Percentiles rank a stretch among this genome's conserved stretches.
Evolutionary conservation across 2,797 vertebrate species (phyloP).

Genomic region (Tapirus indicus): DNA sequence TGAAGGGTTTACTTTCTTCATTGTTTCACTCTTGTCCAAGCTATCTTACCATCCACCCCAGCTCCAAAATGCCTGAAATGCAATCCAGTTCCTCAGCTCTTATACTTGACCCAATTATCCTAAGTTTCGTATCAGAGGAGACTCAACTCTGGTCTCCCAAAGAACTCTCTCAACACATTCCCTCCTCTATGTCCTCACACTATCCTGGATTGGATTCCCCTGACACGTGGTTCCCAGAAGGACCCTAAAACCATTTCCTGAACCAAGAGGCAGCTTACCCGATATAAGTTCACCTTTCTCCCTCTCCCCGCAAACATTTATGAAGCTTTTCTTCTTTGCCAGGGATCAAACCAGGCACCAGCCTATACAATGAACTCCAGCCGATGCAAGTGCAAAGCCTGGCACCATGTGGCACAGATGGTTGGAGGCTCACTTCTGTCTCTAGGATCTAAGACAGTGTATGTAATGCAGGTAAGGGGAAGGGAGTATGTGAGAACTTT

Average conservation of each 20-base stretch:
- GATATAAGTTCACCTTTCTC: not conserved
- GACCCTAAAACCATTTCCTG: not conserved
- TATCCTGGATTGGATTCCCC: not conserved
- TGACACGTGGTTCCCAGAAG: not conserved
- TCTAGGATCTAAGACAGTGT: too few species aligned
- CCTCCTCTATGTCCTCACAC: not conserved
- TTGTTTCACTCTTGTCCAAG: not conserved
- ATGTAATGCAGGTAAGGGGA: too few species aligned
- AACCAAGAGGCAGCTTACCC: not conserved
- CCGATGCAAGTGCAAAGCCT: accelerated
- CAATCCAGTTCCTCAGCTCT: not conserved
- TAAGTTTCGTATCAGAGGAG: not conserved
- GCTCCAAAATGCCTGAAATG: not conserved
- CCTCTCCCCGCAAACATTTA: not conserved
- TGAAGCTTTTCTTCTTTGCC: not conserved
- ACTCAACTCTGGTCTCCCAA: not conserved
- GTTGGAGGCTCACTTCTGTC: not conserved
- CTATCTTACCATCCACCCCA: not conserved
- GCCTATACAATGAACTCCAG: too few species aligned
- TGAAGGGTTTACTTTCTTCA: not conserved
- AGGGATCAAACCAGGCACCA: too few species aligned
- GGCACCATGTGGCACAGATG: not conserved
- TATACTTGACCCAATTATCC: not conserved
- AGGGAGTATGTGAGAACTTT: not conserved
- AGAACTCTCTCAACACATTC: not conserved